A percentile compares a stretch with the other conserved stretches of the same genome.
Conservation (phyloP, 1,140 invertebrate species). For the Chymomyza costata region DNA sequence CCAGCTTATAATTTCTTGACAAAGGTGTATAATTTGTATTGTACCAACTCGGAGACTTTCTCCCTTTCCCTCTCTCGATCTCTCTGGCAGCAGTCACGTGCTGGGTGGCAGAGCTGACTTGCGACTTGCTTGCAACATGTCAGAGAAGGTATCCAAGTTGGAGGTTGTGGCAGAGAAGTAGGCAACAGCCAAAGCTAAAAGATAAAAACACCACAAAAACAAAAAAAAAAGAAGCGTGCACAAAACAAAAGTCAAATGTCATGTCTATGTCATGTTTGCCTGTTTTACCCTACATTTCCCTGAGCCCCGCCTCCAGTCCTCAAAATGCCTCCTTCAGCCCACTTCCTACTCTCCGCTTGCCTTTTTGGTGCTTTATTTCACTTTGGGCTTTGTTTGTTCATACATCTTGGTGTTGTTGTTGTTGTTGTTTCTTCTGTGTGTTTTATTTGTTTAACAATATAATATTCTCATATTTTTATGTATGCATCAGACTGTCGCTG, state of each 20-base stretch:
- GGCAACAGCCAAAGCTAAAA: not conserved
- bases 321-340: slow-evolving; percentile 33
- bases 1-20: slow-evolving; percentile 66
- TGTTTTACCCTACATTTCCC: not conserved
- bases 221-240: slow-evolving; percentile 15
- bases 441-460: slow-evolving; percentile 30
- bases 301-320: not conserved
- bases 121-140: not conserved
- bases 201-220: not conserved
- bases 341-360: slow-evolving; percentile 15
- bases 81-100: slow-evolving; percentile 67
- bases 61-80: too few species aligned
- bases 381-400: slow-evolving; percentile 31
- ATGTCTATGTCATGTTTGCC: slow-evolving; percentile 71
- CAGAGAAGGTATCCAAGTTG: not conserved
- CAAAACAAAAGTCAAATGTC: slow-evolving; percentile 65
- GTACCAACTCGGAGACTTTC: too few species aligned
- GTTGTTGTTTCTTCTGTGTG: slow-evolving; percentile 32
- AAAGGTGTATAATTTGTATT: slow-evolving; percentile 70
- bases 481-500: slow-evolving; percentile 51
- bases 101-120: not conserved
- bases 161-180: not conserved
- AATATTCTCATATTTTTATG: too few species aligned
- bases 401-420: slow-evolving; percentile 2
- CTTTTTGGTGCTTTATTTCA: slow-evolving; percentile 47